Evolutionary conservation across 1,140 invertebrate genomes (phyloP), one percentile per base, ranked within the genome.

Genomic region (Leucophenga varia): DNA sequence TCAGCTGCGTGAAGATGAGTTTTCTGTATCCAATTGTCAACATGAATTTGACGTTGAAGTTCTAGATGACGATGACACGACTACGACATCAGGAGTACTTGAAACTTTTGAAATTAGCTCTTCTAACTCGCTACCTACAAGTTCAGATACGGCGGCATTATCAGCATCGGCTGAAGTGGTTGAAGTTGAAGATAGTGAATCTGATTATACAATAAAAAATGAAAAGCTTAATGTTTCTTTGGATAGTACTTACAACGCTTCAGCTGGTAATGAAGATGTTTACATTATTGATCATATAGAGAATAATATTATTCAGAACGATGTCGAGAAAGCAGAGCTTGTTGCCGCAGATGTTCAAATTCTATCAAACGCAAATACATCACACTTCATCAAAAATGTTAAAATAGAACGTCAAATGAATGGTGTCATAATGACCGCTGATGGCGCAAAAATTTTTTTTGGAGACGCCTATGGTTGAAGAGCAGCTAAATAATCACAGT

Each of bases 391-490:
- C 22, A 25, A n/a, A n/a, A n/a, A 6, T 13, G 12, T n/a, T 35
- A 20, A 57, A 16, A 18, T 51, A 28, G 25, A 71, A 21, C 55
- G 60, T 43, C 25, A 43, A 39, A n/a, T 30, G 7, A 45, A 44
- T 44, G 44, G 47, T 40, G 60, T 68, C 21, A 72, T 72, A 8
- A 52, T 58, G 38, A 51, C 64, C 10, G 55, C 69, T 10, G 65
- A 67, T 44, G 70, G 65, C 16, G 64, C 61, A 2, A 70, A 64
- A 38, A 71, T 74, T 34, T 74, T n/a, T 64, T 18, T 43, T 74
- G 13, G 72, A 74, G 42, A 74, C 72, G 13, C 72, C 72, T 13
- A 61, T 74, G 4, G 61, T 74, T 2, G 72, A 74, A 31, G 72
- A 72, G 14, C 45, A 55, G 20, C 38, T 59, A 19, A 60, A 64